These are phyloP conservation scores for Hemibagrus wyckioides DNA, from an alignment of 2,113 vertebrate genomes.

Conservation along the genomic window DNA sequence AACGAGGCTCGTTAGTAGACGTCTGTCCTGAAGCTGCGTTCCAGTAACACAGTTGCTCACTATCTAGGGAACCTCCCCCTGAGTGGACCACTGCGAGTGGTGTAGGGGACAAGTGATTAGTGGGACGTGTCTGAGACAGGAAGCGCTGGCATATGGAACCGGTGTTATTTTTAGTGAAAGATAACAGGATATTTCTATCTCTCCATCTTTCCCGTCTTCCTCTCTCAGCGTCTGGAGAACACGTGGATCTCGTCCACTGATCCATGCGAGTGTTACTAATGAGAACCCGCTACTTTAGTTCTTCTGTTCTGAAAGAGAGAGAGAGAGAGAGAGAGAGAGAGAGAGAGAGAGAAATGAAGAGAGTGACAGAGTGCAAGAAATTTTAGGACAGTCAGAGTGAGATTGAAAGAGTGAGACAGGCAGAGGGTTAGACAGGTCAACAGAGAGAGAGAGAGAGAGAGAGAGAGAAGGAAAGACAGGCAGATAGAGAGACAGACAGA, in stretches of 20 bases:
- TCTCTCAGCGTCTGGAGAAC: constrained; percentile 50
- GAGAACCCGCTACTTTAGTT: constrained; percentile 54
- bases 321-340: constrained; percentile 36
- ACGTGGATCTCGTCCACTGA: constrained; percentile 54
- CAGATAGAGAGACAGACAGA: not conserved
- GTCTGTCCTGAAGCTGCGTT: not conserved
- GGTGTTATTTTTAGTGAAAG: constrained; percentile 64
- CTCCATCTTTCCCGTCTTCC: constrained; percentile 17
- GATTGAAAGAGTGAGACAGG: not conserved
- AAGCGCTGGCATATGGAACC: constrained; percentile 54
- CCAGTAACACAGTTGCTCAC: not conserved
- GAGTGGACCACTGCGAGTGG: not conserved
- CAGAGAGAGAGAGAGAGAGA: not conserved
- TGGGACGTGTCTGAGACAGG: not conserved
- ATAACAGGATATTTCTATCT: constrained; percentile 46
- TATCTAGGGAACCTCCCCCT: not conserved
- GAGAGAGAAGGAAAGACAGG: not conserved
- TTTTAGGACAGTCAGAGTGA: too few species aligned
- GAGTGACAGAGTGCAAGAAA: not conserved
- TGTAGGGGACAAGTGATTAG: not conserved
- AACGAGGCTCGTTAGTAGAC: not conserved
- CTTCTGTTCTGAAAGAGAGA: too few species aligned
- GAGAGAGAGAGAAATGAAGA: not conserved
- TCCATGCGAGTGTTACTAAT: constrained; percentile 58
- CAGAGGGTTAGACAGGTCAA: too few species aligned